Evolutionary conservation across 2,888 invertebrate genomes (phyloP).

Genomic region (Clusia tigrina): DNA sequence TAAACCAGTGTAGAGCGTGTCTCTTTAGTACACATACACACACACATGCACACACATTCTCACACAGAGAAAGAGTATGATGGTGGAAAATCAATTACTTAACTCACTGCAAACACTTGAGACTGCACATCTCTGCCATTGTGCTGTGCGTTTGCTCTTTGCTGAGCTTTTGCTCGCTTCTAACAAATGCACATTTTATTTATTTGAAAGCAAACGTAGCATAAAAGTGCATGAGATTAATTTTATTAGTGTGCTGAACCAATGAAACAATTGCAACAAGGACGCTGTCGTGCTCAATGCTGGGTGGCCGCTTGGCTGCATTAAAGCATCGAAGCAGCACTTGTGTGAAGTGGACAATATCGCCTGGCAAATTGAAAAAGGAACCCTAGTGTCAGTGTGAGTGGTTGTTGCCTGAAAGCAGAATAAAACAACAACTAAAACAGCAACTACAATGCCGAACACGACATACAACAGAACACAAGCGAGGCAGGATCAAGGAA

Average conservation of each 20-base stretch:
- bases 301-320: background rate
- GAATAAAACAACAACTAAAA: background rate
- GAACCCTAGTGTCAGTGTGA: slow-evolving; percentile 26
- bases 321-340: background rate
- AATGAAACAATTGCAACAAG: slow-evolving; percentile 46
- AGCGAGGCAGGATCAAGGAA: background rate
- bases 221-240: slow-evolving; percentile 49
- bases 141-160: background rate
- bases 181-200: slow-evolving; percentile 1
- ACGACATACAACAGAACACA: background rate
- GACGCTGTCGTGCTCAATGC: slow-evolving; percentile 20
- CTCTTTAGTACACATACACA: too few relatives aligned
- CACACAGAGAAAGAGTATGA: too few relatives aligned
- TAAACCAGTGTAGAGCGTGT: too few relatives aligned
- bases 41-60: too few relatives aligned
- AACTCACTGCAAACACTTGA: too few relatives aligned
- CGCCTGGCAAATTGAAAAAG: slow-evolving; percentile 50
- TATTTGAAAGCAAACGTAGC: slow-evolving; percentile 29
- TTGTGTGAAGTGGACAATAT: slow-evolving; percentile 31
- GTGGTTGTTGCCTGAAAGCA: too few relatives aligned
- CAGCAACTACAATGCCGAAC: background rate
- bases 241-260: slow-evolving; percentile 44
- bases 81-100: too few relatives aligned
- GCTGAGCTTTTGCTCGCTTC: background rate
- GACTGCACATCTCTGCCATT: background rate